Evolutionary conservation across 1,140 invertebrate species (phyloP).

Genomic region (Dendroctonus valens): DNA sequence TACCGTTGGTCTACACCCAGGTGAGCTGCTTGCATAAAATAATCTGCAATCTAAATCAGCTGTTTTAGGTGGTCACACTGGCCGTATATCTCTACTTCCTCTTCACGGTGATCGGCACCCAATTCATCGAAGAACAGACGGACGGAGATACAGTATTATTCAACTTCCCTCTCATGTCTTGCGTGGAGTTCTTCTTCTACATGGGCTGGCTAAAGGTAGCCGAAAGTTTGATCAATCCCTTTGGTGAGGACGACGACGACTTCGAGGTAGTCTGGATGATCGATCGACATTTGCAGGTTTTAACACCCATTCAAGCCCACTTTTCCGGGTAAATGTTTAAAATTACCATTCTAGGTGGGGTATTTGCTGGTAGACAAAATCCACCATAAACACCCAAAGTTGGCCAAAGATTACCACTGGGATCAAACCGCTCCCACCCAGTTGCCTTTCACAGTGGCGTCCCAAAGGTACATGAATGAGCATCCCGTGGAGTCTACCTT

Average conservation of each 20-base stretch:
- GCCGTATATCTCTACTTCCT: constrained; percentile 74
- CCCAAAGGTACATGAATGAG: constrained; percentile 72
- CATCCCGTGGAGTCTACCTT: constrained; percentile 77
- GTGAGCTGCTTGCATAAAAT: constrained; percentile 50
- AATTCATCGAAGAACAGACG: constrained; percentile 45
- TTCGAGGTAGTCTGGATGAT: constrained; percentile 80
- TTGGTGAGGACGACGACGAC: constrained; percentile 86
- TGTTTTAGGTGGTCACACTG: constrained; percentile 60
- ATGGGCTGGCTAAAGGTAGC: constrained; percentile 92
- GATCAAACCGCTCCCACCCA: constrained; percentile 78
- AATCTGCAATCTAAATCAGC: neutral
- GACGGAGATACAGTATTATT: constrained; percentile 63
- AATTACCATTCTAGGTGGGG: constrained; percentile 60
- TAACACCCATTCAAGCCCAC: no score
- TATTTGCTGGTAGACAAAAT: constrained; percentile 89
- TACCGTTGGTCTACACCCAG: constrained; percentile 83
- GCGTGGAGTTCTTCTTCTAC: constrained; percentile 81
- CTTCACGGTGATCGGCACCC: constrained; percentile 65
- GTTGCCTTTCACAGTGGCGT: constrained; percentile 75
- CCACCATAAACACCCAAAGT: constrained; percentile 83
- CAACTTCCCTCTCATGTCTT: constrained; percentile 84
- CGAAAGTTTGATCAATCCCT: constrained; percentile 80
- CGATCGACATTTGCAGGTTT: constrained; percentile 76
- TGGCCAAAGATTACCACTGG: constrained; percentile 85
- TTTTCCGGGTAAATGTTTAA: no score